Evolutionary conservation across 2,888 invertebrate species (phyloP).

Genomic region (Choristoneura rosaceana): DNA sequence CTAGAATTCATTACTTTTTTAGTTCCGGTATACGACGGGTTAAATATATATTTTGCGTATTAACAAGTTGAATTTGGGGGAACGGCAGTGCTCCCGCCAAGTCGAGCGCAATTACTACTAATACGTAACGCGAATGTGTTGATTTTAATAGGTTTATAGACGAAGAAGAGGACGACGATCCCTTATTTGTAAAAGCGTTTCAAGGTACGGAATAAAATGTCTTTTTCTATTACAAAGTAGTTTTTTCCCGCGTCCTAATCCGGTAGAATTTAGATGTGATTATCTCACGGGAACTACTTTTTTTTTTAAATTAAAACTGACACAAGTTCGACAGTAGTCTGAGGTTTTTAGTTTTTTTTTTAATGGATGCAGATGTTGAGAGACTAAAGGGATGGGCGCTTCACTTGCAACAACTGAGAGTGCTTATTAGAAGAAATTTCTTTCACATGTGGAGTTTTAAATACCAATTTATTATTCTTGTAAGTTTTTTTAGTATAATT

Average conservation of each 20-base stretch:
- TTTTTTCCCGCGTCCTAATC: no score
- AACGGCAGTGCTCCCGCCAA: no score
- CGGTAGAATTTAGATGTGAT: no score
- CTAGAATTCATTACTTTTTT: no score
- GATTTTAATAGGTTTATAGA: constrained; percentile 8
- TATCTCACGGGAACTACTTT: no score
- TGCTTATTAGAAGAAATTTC: constrained; percentile 8
- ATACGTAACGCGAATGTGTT: neutral
- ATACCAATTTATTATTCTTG: constrained; percentile 11
- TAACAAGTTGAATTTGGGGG: no score
- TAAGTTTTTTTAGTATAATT: neutral
- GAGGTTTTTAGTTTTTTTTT: neutral
- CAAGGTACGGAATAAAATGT: neutral
- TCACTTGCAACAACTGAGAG: neutral
- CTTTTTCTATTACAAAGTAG: no score
- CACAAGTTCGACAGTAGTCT: no score
- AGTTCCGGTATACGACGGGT: no score
- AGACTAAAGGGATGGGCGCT: constrained; percentile 17
- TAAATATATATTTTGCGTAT: no score
- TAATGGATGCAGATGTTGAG: constrained; percentile 5
- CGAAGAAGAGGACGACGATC: neutral
- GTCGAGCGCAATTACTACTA: no score
- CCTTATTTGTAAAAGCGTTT: neutral
- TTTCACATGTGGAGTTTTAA: constrained; percentile 8
- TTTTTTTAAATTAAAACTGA: no score